Evolutionary conservation across 92 coral and sea anemone species (phyloP), one percentile per base, ranked within the genome.

Genomic region (Ricordea florida): DNA sequence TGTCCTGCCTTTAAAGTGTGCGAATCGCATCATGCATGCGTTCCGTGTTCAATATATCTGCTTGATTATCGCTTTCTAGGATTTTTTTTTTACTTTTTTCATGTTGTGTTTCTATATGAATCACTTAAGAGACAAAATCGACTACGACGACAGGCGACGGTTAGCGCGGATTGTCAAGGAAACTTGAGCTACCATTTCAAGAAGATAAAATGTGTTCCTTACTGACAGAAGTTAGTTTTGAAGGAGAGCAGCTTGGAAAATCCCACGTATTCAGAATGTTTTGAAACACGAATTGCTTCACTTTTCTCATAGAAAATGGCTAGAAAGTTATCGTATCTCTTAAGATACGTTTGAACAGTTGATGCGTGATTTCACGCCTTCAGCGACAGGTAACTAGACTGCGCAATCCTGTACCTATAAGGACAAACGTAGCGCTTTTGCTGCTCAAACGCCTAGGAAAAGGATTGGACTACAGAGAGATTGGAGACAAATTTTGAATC

Each of bases 141-240:
- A 73, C 28, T 27, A 8, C 57, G 70, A 72, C 59, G 69, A 58
- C 46, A 57, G 79, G 56, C 79, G 58, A 72, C 43, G 69, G 43
- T 73, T 73, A 73, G 80, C 66, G 60, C 59, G 69, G 28, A 58
- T 73, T 31, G 69, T 73, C 35, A 71, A 52, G 38, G 53, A 55
- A 55, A 71, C 78, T 57, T 57, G 69, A 29, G 30, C 44, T 72
- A 55, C 67, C 42, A 72, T 72, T 72, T 9, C 66, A 47, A 74
- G 52, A 48, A 60, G 58, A 45, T 11, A 18, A 1, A 1, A 49
- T n/a, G n/a, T n/a, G n/a, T n/a, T n/a, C n/a, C n/a, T n/a, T n/a
- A n/a, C n/a, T n/a, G 10, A 10, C n/a, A n/a, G n/a, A n/a, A n/a
- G n/a, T n/a, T n/a, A n/a, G n/a, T n/a, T n/a, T n/a, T n/a, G n/a